Conservation (phyloP, 1,140 invertebrate species). For the Pogonomyrmex barbatus region DNA sequence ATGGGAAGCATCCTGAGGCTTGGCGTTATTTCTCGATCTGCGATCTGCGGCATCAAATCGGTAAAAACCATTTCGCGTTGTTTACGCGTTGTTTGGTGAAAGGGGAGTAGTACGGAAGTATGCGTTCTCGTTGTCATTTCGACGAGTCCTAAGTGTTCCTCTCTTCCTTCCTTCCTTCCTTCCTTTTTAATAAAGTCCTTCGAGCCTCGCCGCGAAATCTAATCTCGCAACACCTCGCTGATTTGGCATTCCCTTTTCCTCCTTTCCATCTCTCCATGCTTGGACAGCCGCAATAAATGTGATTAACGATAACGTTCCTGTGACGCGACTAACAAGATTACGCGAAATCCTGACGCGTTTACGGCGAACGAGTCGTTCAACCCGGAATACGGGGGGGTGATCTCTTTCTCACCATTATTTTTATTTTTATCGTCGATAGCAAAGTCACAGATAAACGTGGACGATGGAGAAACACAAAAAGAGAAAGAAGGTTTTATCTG, state of each 20-base stretch:
- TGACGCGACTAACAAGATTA: constrained; percentile 1
- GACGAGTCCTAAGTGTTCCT: background rate
- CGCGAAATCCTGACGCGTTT: background rate
- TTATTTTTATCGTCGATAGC: background rate
- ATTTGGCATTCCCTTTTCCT: background rate
- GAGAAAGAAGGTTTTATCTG: background rate
- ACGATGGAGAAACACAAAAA: background rate
- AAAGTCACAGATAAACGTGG: background rate
- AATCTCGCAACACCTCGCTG: constrained; percentile 20
- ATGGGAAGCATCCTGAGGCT: too few relatives aligned
- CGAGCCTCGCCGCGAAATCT: background rate
- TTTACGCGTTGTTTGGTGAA: background rate
- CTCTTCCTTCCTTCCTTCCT: background rate
- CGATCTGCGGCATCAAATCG: background rate
- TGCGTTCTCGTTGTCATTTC: background rate
- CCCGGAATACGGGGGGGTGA: background rate
- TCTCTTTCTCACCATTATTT: background rate
- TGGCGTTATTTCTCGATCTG: too few relatives aligned
- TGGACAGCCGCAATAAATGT: background rate
- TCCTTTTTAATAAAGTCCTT: background rate
- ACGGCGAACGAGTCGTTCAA: background rate
- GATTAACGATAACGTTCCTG: background rate
- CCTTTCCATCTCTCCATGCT: background rate
- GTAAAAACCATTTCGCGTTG: background rate
- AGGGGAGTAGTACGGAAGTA: background rate